These are phyloP conservation scores for Euphonia xanthogaster DNA, from an alignment of 2,797 vertebrate genomes.

Conservation along the genomic window DNA sequence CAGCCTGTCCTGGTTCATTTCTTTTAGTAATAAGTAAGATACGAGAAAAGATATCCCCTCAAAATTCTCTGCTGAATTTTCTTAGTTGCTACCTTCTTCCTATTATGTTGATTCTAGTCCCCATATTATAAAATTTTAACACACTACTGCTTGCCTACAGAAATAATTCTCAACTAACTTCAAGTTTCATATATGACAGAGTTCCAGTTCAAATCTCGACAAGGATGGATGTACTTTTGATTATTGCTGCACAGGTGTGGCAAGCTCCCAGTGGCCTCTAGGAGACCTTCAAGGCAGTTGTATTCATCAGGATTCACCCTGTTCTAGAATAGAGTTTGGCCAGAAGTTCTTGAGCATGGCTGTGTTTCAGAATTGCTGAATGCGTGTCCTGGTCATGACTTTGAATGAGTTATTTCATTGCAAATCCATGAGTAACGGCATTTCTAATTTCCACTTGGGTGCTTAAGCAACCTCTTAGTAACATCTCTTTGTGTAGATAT, in stretches of 20 bases:
- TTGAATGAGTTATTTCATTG: neutral
- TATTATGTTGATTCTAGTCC: neutral
- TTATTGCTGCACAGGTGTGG: neutral
- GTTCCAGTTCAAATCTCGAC: neutral
- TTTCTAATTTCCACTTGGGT: neutral
- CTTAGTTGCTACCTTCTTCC: neutral
- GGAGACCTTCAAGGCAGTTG: neutral
- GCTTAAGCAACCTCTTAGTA: neutral
- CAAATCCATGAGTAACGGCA: neutral
- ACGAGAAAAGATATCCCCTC: neutral
- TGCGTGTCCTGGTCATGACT: neutral
- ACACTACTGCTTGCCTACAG: neutral
- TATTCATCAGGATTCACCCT: neutral
- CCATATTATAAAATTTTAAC: neutral
- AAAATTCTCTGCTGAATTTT: neutral
- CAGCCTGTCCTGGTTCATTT: neutral
- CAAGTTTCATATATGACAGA: neutral
- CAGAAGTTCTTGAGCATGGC: neutral
- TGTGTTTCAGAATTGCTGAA: neutral
- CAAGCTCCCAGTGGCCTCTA: neutral
- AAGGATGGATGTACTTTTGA: neutral
- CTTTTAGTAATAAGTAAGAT: neutral
- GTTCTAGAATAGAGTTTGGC: neutral
- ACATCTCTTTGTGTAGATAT: neutral
- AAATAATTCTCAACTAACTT: neutral